A percentile compares a stretch with the other conserved stretches of the same genome.
Evolutionary conservation across 2,113 vertebrate species (phyloP).

Genomic region (Eurypyga helias): DNA sequence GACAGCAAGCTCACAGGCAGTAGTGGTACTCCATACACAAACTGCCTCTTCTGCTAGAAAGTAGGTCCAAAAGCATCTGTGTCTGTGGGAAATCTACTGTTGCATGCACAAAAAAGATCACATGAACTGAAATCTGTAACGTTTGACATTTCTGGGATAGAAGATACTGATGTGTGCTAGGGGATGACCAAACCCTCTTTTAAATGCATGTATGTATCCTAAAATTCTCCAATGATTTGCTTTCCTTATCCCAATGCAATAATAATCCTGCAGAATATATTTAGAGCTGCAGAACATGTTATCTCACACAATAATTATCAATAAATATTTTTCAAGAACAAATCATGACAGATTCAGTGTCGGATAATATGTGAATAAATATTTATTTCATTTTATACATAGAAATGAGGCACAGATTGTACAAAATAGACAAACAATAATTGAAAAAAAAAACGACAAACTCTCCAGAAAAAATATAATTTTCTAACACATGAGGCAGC

Average conservation of each 20-base stretch:
- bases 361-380: neutral
- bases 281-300: neutral
- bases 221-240: neutral
- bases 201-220: neutral
- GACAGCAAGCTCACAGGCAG: neutral
- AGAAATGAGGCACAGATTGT: neutral
- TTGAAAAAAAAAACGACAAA: neutral
- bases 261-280: neutral
- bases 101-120: neutral
- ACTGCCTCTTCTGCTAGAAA: neutral
- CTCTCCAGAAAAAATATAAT: fast-evolving
- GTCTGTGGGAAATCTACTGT: neutral
- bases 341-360: neutral
- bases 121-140: neutral
- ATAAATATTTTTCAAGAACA: neutral
- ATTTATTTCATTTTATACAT: neutral
- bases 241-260: neutral
- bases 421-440: neutral
- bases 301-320: neutral
- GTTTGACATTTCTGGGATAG: neutral
- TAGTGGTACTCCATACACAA: neutral
- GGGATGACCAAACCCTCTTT: neutral
- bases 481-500: neutral
- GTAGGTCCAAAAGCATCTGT: neutral
- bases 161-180: neutral